These are phyloP conservation scores for Oligia latruncula DNA, from an alignment of 2,888 invertebrate genomes.

Conservation along the genomic window DNA sequence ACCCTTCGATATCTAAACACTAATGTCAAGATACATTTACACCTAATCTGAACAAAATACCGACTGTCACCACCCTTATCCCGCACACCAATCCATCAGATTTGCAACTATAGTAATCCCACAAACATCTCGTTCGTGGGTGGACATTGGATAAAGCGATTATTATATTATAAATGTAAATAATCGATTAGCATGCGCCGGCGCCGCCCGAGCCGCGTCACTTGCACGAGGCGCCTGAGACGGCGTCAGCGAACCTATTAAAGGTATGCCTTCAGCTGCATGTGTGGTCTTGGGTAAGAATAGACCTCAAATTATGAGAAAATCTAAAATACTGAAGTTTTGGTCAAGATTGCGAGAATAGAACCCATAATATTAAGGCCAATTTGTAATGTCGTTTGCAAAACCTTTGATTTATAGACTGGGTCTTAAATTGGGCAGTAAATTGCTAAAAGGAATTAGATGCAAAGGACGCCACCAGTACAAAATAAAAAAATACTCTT, in stretches of 20 bases:
- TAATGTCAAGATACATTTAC: conserved; percentile 25
- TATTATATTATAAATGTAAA: conserved; percentile 67
- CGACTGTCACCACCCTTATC: conserved; percentile 55
- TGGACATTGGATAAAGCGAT: conserved; percentile 62
- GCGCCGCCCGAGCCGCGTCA: conserved; percentile 58
- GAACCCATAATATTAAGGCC: background rate
- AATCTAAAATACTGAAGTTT: background rate
- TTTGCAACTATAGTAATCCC: conserved; percentile 58
- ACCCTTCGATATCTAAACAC: conserved; percentile 15
- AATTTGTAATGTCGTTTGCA: background rate
- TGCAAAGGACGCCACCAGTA: background rate
- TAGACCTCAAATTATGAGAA: background rate
- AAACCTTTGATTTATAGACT: background rate
- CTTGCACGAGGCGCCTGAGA: conserved; percentile 61
- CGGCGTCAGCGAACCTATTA: conserved; percentile 63
- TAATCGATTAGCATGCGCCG: conserved; percentile 65
- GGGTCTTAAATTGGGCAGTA: background rate
- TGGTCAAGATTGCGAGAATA: background rate
- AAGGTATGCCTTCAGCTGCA: conserved; percentile 51
- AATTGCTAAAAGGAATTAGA: background rate
- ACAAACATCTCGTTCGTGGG: conserved; percentile 64
- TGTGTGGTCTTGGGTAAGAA: conserved; percentile 54
- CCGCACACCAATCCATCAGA: conserved; percentile 54
- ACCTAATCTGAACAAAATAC: conserved; percentile 56
- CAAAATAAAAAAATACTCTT: background rate